Percentiles rank a stretch among this genome's conserved stretches.
Conservation (phyloP, 2,888 invertebrate species). For the Tenthredo amoena region DNA sequence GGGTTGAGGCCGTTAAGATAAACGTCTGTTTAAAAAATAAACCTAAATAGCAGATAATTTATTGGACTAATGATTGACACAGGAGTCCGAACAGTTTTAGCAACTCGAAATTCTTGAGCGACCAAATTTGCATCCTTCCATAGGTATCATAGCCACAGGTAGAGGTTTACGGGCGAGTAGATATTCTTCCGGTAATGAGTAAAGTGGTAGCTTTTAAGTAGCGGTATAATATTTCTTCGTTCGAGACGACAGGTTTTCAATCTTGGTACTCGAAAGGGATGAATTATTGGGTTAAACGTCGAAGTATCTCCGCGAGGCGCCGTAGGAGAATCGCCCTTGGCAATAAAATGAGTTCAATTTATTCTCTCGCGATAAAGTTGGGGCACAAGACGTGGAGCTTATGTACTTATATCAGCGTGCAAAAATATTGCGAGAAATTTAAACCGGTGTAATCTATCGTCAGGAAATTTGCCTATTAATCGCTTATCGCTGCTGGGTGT, state of each 20-base stretch:
- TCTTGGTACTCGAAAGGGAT: constrained; percentile 18
- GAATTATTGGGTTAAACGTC: constrained; percentile 32
- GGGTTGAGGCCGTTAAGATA: constrained; percentile 36
- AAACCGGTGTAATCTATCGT: constrained; percentile 31
- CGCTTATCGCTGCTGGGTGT: constrained; percentile 39
- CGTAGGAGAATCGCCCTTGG: not conserved
- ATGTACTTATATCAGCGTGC: not conserved
- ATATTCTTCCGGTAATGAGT: constrained; percentile 34
- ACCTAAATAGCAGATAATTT: not conserved
- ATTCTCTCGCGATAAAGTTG: constrained; percentile 19
- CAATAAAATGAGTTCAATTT: constrained; percentile 26
- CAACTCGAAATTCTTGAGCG: not conserved
- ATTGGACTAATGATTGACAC: not conserved
- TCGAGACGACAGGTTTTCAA: constrained; percentile 40
- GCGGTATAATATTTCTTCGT: constrained; percentile 17
- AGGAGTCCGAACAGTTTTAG: not conserved
- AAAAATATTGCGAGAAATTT: constrained; percentile 4
- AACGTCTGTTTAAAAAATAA: not conserved
- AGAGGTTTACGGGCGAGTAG: not conserved
- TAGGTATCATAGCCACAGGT: not conserved
- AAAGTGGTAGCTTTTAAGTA: not conserved
- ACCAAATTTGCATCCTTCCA: not conserved
- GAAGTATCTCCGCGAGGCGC: not conserved
- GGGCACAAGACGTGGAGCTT: not conserved
- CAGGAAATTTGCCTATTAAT: constrained; percentile 44